Evolutionary conservation across 2,888 invertebrate genomes (phyloP).

Genomic region (Andrena bucephala): DNA sequence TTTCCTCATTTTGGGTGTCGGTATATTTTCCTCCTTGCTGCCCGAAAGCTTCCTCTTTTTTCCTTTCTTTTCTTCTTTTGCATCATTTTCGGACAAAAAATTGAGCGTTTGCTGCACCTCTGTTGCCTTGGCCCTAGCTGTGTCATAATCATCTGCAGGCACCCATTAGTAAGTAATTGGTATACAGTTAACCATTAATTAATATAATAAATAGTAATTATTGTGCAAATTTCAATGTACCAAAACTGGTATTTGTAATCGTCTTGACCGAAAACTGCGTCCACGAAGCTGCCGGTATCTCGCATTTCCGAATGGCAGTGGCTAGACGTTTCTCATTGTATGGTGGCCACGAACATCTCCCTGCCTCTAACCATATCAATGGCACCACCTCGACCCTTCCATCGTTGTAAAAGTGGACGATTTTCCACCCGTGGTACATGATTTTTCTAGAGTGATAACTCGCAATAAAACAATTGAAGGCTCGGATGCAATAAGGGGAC

Average conservation of each 20-base stretch:
- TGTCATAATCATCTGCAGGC: not conserved
- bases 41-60: not conserved
- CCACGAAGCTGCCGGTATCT: not conserved
- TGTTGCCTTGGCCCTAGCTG: not conserved
- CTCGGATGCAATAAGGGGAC: no score
- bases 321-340: rapidly evolving
- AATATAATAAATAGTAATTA: not conserved
- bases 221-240: not conserved
- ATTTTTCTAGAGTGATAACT: not conserved
- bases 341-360: not conserved
- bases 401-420: not conserved
- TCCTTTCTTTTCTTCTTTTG: not conserved
- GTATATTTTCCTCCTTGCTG: no score
- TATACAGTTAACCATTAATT: not conserved
- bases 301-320: not conserved
- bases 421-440: not conserved
- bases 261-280: not conserved
- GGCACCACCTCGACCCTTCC: not conserved
- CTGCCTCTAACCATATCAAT: not conserved
- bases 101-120: rapidly evolving
- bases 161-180: not conserved
- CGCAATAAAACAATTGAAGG: no score
- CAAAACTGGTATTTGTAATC: not conserved
- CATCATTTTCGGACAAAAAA: not conserved
- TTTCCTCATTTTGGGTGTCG: not conserved